Base-by-base conservation (phyloP, 1,140 invertebrate species). In the Rhopalosiphum maidis region DNA sequence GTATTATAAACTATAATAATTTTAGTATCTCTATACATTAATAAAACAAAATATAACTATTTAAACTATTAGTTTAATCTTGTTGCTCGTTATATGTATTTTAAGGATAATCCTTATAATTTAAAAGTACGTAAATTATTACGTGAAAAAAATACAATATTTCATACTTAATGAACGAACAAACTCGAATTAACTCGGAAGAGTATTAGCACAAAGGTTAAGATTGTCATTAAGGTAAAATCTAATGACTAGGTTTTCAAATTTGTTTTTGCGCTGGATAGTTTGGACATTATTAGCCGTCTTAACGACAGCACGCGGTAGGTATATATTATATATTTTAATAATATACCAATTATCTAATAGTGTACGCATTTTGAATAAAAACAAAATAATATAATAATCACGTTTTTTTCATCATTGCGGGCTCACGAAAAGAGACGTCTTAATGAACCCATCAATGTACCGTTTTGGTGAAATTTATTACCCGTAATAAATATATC, bases 201-300 rank as follows among this genome's bases (percentile, higher is more conserved):
- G 37, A 89, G 35, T 89, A 87, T 87, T 88, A 55, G 54, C 21
- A 9, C 5, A 89, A 89, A 89, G 35, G 35, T 89, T 30, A 55
- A 89, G 88, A 55, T 41, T 55, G 88, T 89, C 88, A 55, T 89
- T 89, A 89, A 30, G 88, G 88, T 41, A 77, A n/a, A 30, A 68
- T n/a, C 15, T 54, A 88, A 88, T 55, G 88, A 89, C 35, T 55
- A 4, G 30, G 18, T 89, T 89, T 54, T 37, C 30, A 11, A 55
- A 55, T 37, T 51, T 87, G 46, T 77, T 46, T 88, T 88, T 54
- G 9, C 51, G 35, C 35, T 9, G 30, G 46, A 55, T 55, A 55
- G 37, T 87, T 48, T 15, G n/a, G 37, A 37, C 48, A 22, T 43
- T 85, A 85, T 85, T 85, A 11, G 46, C 15, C 30, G 30, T 35